phyloP scores from a whole-genome alignment of 2,888 invertebrate species.

The Cryptus viduatorius region DNA sequence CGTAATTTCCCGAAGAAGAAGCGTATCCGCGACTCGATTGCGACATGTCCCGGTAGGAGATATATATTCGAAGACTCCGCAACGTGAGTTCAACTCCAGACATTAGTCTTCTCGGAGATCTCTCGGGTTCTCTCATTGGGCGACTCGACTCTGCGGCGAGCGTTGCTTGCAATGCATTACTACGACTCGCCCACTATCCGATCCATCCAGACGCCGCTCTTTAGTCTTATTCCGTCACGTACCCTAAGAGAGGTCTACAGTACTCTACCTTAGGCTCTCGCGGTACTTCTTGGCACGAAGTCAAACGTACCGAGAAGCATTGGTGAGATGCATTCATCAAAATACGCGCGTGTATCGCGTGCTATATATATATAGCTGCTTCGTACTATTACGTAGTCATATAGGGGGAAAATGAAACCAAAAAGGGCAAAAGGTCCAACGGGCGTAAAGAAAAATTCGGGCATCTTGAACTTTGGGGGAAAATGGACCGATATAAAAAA shows the following conservation, averaged over 20 bases:
- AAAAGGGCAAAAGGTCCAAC: too few relatives aligned
- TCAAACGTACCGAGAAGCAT: slow-evolving; percentile 10
- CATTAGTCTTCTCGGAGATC: slow-evolving; percentile 28
- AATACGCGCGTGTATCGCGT: neutral
- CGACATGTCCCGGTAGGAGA: slow-evolving; percentile 29
- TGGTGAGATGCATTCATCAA: slow-evolving; percentile 20
- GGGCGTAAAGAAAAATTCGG: too few relatives aligned
- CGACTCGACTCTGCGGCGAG: neutral
- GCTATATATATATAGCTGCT: neutral
- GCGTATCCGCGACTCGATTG: slow-evolving; percentile 42
- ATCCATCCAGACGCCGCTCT: slow-evolving; percentile 27
- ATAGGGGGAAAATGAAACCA: neutral
- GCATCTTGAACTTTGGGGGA: too few relatives aligned
- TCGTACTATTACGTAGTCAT: neutral
- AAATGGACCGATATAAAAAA: too few relatives aligned
- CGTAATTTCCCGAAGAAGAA: slow-evolving; percentile 41
- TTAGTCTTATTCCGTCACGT: slow-evolving; percentile 44
- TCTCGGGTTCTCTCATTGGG: neutral
- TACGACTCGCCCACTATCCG: slow-evolving; percentile 33
- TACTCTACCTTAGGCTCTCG: neutral
- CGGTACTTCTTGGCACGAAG: slow-evolving; percentile 7
- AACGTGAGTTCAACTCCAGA: slow-evolving; percentile 43
- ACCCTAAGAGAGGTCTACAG: slow-evolving; percentile 8
- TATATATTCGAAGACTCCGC: slow-evolving; percentile 27
- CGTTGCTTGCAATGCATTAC: slow-evolving; percentile 20